Evolutionary conservation across 2,888 invertebrate genomes (phyloP).

Genomic region (Leuctra nigra): DNA sequence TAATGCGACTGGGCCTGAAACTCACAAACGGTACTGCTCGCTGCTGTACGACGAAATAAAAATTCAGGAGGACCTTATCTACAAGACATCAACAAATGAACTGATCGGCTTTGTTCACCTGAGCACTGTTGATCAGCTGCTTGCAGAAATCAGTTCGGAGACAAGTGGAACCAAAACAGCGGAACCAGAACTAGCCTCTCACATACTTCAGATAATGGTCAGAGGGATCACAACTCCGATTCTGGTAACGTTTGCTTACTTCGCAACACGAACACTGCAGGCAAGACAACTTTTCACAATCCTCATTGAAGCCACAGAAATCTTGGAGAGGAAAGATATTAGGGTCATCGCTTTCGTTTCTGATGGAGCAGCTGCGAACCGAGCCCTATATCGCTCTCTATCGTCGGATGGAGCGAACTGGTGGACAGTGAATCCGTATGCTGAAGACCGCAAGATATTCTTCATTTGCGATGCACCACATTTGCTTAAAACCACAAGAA

Average conservation of each 20-base stretch:
- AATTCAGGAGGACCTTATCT: neutral
- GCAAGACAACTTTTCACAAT: neutral
- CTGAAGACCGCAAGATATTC: too few species aligned
- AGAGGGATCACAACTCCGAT: too few species aligned
- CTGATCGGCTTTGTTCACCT: too few species aligned
- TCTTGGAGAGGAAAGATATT: too few species aligned
- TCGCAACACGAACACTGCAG: neutral
- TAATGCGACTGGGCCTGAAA: too few species aligned
- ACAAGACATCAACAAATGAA: neutral
- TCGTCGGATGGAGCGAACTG: too few species aligned
- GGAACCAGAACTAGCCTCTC: neutral
- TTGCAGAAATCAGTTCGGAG: neutral
- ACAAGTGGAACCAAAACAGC: neutral
- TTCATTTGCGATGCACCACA: too few species aligned
- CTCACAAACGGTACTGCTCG: neutral
- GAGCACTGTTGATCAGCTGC: constrained; percentile 4
- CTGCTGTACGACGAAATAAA: neutral
- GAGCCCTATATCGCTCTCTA: neutral
- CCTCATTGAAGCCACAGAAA: neutral
- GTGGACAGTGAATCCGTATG: too few species aligned
- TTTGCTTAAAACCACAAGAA: neutral
- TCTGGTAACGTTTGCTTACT: constrained; percentile 3
- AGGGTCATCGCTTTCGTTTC: neutral
- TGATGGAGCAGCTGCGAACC: neutral
- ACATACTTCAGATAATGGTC: neutral